Evolutionary conservation across 1,140 invertebrate genomes (phyloP), one percentile per base, ranked within the genome.

Genomic region (Chelonus insularis): DNA sequence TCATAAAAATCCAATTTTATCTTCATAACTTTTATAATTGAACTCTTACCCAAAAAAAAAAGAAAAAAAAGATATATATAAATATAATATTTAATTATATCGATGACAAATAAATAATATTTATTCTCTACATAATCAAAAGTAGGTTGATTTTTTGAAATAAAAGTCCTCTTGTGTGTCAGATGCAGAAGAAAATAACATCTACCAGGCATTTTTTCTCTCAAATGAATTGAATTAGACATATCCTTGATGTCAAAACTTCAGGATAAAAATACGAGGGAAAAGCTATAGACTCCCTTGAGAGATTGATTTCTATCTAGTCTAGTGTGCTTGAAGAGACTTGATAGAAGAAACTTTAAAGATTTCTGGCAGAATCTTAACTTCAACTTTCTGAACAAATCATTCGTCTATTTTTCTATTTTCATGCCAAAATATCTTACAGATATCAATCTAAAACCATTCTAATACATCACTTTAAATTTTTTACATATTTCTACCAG

Each of bases 331-430:
- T 43, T 43, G 14, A 14, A 5, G 16, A 16, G 14, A 43, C 12
- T 43, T 18, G n/a, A 16, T 43, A 8, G 39, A 16, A 58, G 54
- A 61, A 66, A 68, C 41, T 54, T 65, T 62, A 57, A 29, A 54
- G 8, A 37, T 16, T 25, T 57, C 25, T 29, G 56, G 16, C 41
- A 29, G 41, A 57, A 57, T 57, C 56, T 16, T 34, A 32, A 18
- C 41, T 48, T 57, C 18, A 57, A 57, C 41, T 47, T 23, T 41
- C 14, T 29, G 23, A 43, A 41, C 14, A 16, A 43, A 6, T 9
- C 55, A 29, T 41, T 45, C 25, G 6, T 1, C 6, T 29, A 20
- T 47, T 18, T 34, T 29, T 52, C 34, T 52, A 52, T 36, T 55
- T 39, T 18, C 16, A 16, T 29, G n/a, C n/a, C n/a, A n/a, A n/a